A percentile compares a stretch with the other conserved stretches of the same genome.
Conservation (phyloP, 2,797 vertebrate species). For the Danio tinwini region DNA sequence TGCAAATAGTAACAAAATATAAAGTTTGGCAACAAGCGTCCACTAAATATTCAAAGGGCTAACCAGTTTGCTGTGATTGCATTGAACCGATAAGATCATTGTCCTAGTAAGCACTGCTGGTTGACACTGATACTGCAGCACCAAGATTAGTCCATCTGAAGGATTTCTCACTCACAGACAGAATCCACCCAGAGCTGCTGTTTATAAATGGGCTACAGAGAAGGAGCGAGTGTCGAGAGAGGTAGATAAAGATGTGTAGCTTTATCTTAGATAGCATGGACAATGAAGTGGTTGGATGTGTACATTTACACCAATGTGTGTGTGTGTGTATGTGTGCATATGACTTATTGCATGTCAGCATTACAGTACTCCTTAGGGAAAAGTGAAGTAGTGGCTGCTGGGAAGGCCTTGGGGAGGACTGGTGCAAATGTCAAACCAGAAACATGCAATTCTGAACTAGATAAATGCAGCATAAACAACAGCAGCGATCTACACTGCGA, state of each 20-base stretch:
- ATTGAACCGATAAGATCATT: not conserved
- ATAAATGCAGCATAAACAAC: conserved; percentile 22
- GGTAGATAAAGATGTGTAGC: conserved; percentile 35
- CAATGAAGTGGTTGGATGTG: conserved; percentile 13
- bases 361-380: conserved; percentile 26
- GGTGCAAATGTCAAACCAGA: conserved; percentile 35
- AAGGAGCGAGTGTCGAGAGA: not conserved
- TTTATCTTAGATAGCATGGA: conserved; percentile 34
- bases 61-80: not conserved
- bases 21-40: not conserved
- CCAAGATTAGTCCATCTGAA: conserved; percentile 33
- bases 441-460: conserved; percentile 35
- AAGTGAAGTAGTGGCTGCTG: conserved; percentile 12
- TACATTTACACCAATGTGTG: conserved; percentile 28
- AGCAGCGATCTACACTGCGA: conserved; percentile 1
- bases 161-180: conserved; percentile 35
- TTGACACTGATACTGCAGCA: conserved; percentile 9
- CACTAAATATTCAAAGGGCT: not conserved
- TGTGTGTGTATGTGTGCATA: conserved; percentile 12
- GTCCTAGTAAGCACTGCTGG: not conserved
- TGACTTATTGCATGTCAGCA: conserved; percentile 35
- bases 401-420: conserved; percentile 18
- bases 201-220: conserved; percentile 39
- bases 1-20: not conserved
- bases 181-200: conserved; percentile 28